Base-by-base conservation (phyloP, 2,888 invertebrate species). In the Apoderus coryli region DNA sequence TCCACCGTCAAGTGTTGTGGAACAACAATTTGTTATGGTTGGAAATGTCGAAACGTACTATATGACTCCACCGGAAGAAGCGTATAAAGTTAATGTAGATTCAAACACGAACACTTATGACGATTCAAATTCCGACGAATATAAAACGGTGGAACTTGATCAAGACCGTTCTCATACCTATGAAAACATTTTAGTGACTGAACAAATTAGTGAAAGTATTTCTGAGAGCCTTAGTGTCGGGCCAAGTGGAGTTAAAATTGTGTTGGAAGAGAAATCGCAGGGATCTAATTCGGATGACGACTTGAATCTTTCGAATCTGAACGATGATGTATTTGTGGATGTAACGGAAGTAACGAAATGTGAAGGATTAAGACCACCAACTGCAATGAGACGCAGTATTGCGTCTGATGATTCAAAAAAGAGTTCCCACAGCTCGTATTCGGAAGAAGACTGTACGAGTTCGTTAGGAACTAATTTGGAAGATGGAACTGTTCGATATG, bases 41-140 rank as follows among this genome's bases (percentile, higher is more conserved):
- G 80, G 78, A 46, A 78, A 76, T 53, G 77, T 82, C 50, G 78
- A 82, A 53, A 80, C 80, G 11, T 84, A 77, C 49, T 84, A 78
- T 44, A 72, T 80, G 60, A 72, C 76, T 19, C 77, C 78, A 48
- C 75, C 74, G 0, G 80, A 84, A 57, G 79, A 75, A 56, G 76
- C 81, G 1, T 74, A 72, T 37, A 77, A 77, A 52, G 81, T 84
- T 1, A 69, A 71, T 23, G 66, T 84, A 1, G 80, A 81, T 42
- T 78, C 77, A 31, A 43, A 37, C 10, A 68, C 53, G 10, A 48
- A 39, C 22, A 67, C 74, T 27, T 71, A 71, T 16, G 63, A 63
- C 4, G 65, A 61, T 38, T 67, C 67, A 23, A 73, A 72, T 38
- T 77, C 80, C 0, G 68, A 71, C 42, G 77, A 78, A 39, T 76